Evolutionary conservation across 2,888 invertebrate genomes (phyloP).

Genomic region (Sphaerophoria taeniata): DNA sequence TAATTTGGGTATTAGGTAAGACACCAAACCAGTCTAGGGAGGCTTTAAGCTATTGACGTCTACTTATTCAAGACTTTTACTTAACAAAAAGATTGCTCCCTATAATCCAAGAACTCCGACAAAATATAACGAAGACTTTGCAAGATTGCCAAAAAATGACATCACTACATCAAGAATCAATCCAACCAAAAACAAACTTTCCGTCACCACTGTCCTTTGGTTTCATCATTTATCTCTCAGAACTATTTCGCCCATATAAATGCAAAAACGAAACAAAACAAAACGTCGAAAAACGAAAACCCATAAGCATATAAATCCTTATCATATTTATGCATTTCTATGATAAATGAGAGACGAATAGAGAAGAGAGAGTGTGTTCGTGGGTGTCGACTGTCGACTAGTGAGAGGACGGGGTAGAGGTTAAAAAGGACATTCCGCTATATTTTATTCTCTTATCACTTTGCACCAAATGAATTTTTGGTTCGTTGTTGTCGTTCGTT

Average conservation of each 20-base stretch:
- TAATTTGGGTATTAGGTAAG: no score
- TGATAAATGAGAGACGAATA: constrained; percentile 81
- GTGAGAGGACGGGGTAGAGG: constrained; percentile 68
- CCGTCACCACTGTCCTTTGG: constrained; percentile 35
- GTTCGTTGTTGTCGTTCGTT: constrained; percentile 62
- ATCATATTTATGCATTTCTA: constrained; percentile 80
- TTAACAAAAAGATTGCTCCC: no score
- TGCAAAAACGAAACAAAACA: constrained; percentile 31
- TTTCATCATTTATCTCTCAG: constrained; percentile 57
- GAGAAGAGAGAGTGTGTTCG: constrained; percentile 75
- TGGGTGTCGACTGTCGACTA: constrained; percentile 58
- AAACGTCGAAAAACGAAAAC: constrained; percentile 37
- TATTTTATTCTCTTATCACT: constrained; percentile 83
- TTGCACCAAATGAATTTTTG: constrained; percentile 76
- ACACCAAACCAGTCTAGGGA: no score
- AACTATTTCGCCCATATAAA: constrained; percentile 37
- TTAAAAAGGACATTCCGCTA: constrained; percentile 82
- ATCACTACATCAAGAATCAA: no score
- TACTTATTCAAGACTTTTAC: no score
- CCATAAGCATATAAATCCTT: constrained; percentile 78
- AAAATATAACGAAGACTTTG: no score
- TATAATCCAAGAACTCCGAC: no score
- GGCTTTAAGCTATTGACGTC: no score
- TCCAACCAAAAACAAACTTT: constrained; percentile 43
- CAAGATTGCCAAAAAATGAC: no score